phyloP scores from a whole-genome alignment of 2,113 vertebrate genomes.

The Halcyon malimbica region DNA sequence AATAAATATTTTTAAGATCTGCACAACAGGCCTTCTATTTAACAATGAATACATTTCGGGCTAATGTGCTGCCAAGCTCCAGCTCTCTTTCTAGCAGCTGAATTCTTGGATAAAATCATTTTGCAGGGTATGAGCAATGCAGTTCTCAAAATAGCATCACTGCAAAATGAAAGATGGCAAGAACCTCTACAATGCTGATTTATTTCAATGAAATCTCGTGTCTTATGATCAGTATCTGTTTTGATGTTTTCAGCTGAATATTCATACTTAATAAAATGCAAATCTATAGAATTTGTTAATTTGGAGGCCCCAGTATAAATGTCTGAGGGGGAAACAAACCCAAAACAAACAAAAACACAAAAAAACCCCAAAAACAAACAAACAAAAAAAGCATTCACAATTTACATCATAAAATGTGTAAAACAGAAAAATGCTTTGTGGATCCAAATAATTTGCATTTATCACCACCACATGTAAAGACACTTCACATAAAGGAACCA shows the following conservation, averaged over 20 bases:
- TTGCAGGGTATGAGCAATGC: slow-evolving; percentile 64
- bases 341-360: neutral
- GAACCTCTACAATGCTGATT: slow-evolving; percentile 31
- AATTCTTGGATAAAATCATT: slow-evolving; percentile 65
- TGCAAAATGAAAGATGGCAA: slow-evolving; percentile 63
- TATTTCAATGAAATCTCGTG: slow-evolving; percentile 28
- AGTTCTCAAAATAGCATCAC: slow-evolving; percentile 66
- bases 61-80: slow-evolving; percentile 27
- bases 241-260: neutral
- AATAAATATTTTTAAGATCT: slow-evolving; percentile 67
- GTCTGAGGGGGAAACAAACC: neutral
- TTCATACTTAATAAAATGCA: neutral
- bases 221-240: neutral
- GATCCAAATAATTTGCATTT: neutral
- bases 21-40: slow-evolving; percentile 36
- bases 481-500: neutral
- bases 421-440: neutral
- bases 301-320: neutral
- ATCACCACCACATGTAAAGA: neutral
- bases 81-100: slow-evolving; percentile 58
- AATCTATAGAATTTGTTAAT: neutral
- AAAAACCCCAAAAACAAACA: neutral
- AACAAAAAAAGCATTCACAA: neutral
- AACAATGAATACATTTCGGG: slow-evolving; percentile 62
- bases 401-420: neutral